Conservation (phyloP, 2,888 invertebrate species). For the Dolichopus griseipennis region DNA sequence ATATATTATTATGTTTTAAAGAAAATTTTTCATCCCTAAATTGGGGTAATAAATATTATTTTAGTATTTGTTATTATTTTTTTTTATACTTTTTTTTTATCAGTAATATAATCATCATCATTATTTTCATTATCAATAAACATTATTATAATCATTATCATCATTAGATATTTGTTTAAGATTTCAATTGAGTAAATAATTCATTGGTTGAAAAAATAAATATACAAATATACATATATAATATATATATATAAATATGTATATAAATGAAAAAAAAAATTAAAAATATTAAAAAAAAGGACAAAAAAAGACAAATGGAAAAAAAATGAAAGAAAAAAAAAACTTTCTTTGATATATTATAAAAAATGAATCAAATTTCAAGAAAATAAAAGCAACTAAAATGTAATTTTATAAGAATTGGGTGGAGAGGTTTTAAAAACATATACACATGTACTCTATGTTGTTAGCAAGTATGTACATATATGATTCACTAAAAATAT, state of each 20-base stretch:
- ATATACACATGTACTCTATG: no score
- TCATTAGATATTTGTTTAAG: conserved; percentile 2
- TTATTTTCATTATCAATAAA: background rate
- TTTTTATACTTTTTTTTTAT: background rate
- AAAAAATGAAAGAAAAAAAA: background rate
- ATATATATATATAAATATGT: background rate
- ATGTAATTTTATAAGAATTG: no score
- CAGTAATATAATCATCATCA: background rate
- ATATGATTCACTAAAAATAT: no score
- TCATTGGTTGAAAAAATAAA: background rate
- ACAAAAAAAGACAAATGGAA: no score
- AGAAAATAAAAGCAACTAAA: background rate
- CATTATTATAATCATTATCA: conserved; percentile 1
- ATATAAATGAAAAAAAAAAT: no score
- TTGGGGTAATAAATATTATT: conserved; percentile 3
- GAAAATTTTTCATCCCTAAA: background rate
- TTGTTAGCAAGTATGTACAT: no score
- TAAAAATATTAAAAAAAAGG: no score
- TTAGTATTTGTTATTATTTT: background rate
- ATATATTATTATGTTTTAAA: background rate
- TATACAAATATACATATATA: no score
- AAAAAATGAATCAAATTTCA: conserved; percentile 6
- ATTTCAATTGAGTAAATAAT: conserved; percentile 6
- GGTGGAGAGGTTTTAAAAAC: no score
- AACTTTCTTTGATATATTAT: background rate